Conservation (phyloP, 2,888 invertebrate genomes). For the Mystacides longicornis region DNA sequence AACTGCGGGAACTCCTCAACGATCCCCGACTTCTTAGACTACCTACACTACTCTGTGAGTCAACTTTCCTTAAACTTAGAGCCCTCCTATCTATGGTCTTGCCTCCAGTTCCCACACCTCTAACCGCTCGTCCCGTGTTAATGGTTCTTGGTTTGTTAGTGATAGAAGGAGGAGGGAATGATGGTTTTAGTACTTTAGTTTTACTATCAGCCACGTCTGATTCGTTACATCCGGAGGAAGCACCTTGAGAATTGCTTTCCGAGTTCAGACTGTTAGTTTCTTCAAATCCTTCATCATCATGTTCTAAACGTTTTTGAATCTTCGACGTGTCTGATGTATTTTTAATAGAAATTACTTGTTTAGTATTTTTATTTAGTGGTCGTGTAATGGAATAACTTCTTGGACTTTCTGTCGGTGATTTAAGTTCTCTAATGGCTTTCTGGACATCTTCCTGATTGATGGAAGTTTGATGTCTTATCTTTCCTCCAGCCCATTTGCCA, state of each 20-base stretch:
- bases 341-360: conserved; percentile 14
- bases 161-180: conserved; percentile 14
- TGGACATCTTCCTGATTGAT: conserved; percentile 65
- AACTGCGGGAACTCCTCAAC: conserved; percentile 74
- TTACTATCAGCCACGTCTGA: conserved; percentile 42
- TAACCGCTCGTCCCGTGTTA: conserved; percentile 40
- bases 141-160: conserved; percentile 27
- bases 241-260: conserved; percentile 78
- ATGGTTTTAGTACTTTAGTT: conserved; percentile 40
- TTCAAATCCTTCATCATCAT: conserved; percentile 86
- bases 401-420: conserved; percentile 55
- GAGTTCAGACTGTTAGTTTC: conserved; percentile 84
- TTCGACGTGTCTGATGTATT: conserved; percentile 35
- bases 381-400: conserved; percentile 22
- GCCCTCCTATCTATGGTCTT: conserved; percentile 35
- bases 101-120: conserved; percentile 38
- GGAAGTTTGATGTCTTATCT: conserved; percentile 58
- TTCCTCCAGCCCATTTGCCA: conserved; percentile 37
- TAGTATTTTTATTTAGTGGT: conserved; percentile 27
- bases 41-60: conserved; percentile 25
- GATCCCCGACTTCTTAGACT: conserved; percentile 51
- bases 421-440: conserved; percentile 58
- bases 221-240: conserved; percentile 69
- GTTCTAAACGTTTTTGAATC: conserved; percentile 52
- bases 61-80: conserved; percentile 28